Base-by-base conservation (phyloP, 1,140 invertebrate genomes). In the Uloborus diversus region DNA sequence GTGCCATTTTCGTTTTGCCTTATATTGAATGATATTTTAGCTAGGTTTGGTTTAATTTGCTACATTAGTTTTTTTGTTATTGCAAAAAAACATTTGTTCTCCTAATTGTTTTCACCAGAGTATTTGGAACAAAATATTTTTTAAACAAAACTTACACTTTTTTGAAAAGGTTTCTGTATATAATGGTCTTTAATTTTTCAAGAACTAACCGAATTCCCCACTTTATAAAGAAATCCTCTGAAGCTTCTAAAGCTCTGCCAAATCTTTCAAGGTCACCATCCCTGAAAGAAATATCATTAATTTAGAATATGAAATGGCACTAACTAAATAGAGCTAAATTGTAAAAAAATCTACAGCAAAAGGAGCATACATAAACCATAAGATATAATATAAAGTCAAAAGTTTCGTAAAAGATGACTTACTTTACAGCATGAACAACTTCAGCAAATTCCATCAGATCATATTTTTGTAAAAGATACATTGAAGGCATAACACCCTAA, bases 181-280 rank as follows among this genome's bases (percentile, higher is more conserved):
- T 94, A 53, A 97, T 94, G 59, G 96, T 93, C 86, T 97, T 97
- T 0, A 99, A 88, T 86, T 99, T 98, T 85, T 99, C 97, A 7
- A 99, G 91, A 85, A 99, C 96, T 20, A 99, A 89, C 87, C 97
- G 99, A 84, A 99, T 97, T 37, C 97, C 97, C 84, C 92, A 96
- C 83, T 93, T 93, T 69, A 98, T 98, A 82, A 99, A 97, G 85
- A 98, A 98, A 0, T 90, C 87, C 87, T 98, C 95, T 84, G 98
- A 92, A 53, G 91, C 90, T 80, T 92, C 90, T 88, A 99, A 92
- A 0, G 96, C 93, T 83, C 90, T 89, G 85, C 96, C 94, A 51
- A 99, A 92, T 79, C 91, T 90, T 68, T 91, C 88, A 0, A 99
- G 87, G 84, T 99, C 94, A 20, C 98, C 98, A 84, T 93, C 91